Conservation (phyloP, 2,113 vertebrate species). For the Hypanus sabinus region DNA sequence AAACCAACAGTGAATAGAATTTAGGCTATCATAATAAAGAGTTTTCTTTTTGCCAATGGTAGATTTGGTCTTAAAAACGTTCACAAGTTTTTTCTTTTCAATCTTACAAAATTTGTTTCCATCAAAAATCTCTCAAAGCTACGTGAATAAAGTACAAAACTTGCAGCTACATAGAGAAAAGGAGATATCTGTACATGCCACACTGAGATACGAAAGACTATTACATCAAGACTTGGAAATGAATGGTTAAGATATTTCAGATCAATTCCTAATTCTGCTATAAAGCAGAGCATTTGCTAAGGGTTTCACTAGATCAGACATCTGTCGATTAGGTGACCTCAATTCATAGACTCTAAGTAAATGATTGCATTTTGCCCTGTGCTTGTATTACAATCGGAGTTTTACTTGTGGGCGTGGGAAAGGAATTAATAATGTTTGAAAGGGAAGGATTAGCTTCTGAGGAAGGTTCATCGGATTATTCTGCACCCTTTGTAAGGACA, state of each 20-base stretch:
- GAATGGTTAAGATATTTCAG: neutral
- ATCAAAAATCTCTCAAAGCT: neutral
- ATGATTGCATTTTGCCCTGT: neutral
- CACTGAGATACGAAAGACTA: neutral
- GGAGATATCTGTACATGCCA: neutral
- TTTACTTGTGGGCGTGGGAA: neutral
- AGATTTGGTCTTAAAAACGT: neutral
- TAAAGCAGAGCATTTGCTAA: neutral
- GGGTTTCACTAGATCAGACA: neutral
- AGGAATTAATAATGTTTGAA: conserved; percentile 1
- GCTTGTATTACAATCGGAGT: neutral
- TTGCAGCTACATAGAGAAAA: neutral
- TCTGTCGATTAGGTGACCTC: neutral
- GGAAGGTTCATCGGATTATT: neutral
- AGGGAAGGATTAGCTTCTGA: neutral
- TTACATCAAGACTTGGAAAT: neutral
- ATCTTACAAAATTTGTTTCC: neutral
- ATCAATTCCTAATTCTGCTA: neutral
- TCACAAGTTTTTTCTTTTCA: neutral
- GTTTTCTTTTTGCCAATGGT: neutral
- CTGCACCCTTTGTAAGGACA: neutral
- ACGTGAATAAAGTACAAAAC: neutral
- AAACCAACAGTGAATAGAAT: neutral
- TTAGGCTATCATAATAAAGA: neutral
- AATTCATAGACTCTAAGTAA: neutral